phyloP scores from a whole-genome alignment of 92 coral and sea anemone species.

The Epizoanthus rinbou region DNA sequence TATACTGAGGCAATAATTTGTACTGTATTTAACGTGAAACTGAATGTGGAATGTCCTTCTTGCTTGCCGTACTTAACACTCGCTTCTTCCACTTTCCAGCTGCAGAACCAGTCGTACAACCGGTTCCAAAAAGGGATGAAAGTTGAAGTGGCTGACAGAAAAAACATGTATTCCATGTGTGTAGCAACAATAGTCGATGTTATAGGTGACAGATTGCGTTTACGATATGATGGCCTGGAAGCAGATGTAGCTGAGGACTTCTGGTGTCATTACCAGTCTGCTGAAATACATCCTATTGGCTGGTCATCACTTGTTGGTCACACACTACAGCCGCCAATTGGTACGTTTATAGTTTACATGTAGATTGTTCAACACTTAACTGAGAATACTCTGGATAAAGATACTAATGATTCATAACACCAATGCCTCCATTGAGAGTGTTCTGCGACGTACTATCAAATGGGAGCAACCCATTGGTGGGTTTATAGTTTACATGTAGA shows the following conservation, averaged over 20 bases:
- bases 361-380: no score
- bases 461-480: no score
- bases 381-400: no score
- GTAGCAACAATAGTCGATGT: constrained; percentile 99
- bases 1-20: no score
- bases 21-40: no score
- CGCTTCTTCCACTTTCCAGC: constrained; percentile 35
- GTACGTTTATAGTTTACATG: constrained; percentile 42
- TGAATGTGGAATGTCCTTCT: not conserved
- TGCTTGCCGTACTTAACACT: not conserved
- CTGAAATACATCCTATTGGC: constrained; percentile 98
- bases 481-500: not conserved
- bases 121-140: constrained; percentile 98
- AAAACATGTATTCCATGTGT: constrained; percentile 99
- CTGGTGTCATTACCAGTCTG: constrained; percentile 98
- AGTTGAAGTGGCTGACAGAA: constrained; percentile 98
- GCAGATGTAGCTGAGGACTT: constrained; percentile 95
- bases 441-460: no score
- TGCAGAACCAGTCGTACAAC: constrained; percentile 95
- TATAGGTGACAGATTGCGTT: constrained; percentile 93
- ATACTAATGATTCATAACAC: no score
- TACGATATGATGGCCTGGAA: constrained; percentile 94
- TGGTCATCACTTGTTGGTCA: constrained; percentile 99
- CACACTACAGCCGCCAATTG: constrained; percentile 95
- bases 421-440: no score